Evolutionary conservation across 1,140 invertebrate species (phyloP).

Genomic region (Bombus impatiens): DNA sequence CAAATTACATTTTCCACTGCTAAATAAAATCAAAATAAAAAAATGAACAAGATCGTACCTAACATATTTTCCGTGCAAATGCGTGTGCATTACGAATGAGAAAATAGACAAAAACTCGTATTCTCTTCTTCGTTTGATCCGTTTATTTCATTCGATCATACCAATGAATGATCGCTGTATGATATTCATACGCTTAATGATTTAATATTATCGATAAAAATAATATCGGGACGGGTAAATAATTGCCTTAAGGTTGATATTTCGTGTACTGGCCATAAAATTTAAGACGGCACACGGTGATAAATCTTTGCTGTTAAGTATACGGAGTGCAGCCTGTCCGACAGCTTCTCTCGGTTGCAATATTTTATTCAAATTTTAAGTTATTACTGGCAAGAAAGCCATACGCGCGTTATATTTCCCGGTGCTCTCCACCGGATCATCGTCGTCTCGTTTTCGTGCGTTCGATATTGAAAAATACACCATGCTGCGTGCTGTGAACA

Average conservation of each 20-base stretch:
- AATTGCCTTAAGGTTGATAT: slow-evolving; percentile 46
- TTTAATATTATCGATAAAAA: slow-evolving; percentile 39
- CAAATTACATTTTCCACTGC: too few species aligned
- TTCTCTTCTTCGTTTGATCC: not conserved
- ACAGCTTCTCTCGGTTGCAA: slow-evolving; percentile 41
- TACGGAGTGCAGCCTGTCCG: slow-evolving; percentile 40
- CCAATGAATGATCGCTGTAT: not conserved
- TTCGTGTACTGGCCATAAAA: slow-evolving; percentile 39
- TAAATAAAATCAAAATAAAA: not conserved
- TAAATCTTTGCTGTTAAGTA: slow-evolving; percentile 48
- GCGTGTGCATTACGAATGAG: not conserved
- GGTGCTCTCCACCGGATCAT: not conserved
- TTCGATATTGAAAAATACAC: not conserved
- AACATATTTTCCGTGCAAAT: not conserved
- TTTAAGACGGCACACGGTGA: slow-evolving; percentile 37
- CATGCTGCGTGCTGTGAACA: not conserved
- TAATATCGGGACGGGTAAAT: slow-evolving; percentile 42
- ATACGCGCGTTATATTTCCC: slow-evolving; percentile 24
- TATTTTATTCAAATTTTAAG: slow-evolving; percentile 56
- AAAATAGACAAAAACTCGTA: not conserved
- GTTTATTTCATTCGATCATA: not conserved
- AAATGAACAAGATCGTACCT: not conserved
- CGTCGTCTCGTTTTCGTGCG: not conserved
- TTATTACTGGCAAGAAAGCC: slow-evolving; percentile 26
- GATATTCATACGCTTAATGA: slow-evolving; percentile 41